Conservation (phyloP, 2,113 vertebrate species). For the Setophaga petechia region DNA sequence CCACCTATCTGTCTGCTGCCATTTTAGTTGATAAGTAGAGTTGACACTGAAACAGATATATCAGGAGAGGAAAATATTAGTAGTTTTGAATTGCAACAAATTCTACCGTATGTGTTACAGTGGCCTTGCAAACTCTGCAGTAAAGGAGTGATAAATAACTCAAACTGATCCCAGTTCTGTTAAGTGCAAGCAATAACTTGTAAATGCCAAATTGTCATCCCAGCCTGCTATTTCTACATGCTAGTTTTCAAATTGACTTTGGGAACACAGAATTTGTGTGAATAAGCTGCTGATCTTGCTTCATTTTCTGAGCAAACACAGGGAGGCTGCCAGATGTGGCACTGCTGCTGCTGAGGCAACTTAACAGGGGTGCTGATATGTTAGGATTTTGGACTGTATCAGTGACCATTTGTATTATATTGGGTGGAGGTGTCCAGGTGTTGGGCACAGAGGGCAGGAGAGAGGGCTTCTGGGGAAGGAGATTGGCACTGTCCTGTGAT, state of each 20-base stretch:
- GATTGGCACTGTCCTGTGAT: no score
- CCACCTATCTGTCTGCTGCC: background rate
- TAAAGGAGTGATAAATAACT: background rate
- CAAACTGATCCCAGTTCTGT: background rate
- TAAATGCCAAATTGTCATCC: background rate
- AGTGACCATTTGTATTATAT: background rate
- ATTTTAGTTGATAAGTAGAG: background rate
- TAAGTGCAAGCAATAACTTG: background rate
- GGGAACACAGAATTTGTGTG: background rate
- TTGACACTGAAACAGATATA: background rate
- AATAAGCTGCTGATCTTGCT: background rate
- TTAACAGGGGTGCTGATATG: background rate
- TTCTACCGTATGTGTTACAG: background rate
- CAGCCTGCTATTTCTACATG: background rate
- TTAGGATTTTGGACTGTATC: background rate
- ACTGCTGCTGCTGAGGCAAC: background rate
- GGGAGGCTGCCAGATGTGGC: background rate
- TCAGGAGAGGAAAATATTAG: background rate
- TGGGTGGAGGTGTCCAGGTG: background rate
- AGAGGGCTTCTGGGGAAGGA: background rate
- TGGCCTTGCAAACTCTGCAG: background rate
- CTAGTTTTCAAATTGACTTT: background rate
- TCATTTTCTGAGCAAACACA: background rate
- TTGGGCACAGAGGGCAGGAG: background rate
- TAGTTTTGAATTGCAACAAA: background rate